A percentile compares a stretch with the other conserved stretches of the same genome.
These are phyloP conservation scores for Zaprionus bogoriensis DNA, from an alignment of 2,888 invertebrate genomes.

Conservation along the genomic window DNA sequence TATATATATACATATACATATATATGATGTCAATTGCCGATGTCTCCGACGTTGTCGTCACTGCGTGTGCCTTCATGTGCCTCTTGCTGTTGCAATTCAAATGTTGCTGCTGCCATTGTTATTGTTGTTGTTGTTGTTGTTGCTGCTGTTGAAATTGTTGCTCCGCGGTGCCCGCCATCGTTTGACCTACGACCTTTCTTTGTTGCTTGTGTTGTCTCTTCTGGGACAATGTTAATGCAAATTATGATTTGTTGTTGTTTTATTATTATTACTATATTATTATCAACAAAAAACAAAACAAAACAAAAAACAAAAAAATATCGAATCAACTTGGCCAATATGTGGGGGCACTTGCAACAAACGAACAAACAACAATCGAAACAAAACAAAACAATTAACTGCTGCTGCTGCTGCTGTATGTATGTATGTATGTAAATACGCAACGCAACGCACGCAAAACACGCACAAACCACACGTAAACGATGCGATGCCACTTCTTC, in stretches of 20 bases:
- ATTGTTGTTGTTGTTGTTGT: slow-evolving; percentile 27
- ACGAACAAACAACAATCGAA: slow-evolving; percentile 8
- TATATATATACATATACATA: slow-evolving; percentile 23
- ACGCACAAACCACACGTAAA: slow-evolving; percentile 40
- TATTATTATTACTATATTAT: slow-evolving; percentile 36
- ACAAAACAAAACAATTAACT: slow-evolving; percentile 23
- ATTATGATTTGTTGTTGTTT: slow-evolving; percentile 51
- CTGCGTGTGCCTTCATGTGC: slow-evolving; percentile 53
- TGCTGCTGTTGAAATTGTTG: slow-evolving; percentile 40
- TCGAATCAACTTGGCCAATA: slow-evolving; percentile 13
- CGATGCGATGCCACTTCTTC: slow-evolving; percentile 70
- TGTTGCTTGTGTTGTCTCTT: slow-evolving; percentile 39
- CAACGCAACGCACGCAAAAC: slow-evolving; percentile 55
- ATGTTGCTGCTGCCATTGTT: slow-evolving; percentile 33
- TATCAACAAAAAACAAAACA: slow-evolving; percentile 3
- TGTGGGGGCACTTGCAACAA: slow-evolving; percentile 55
- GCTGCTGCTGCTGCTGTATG: too few species aligned
- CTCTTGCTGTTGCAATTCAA: slow-evolving; percentile 37
- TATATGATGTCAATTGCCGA: slow-evolving; percentile 37
- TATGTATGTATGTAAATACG: slow-evolving; percentile 23
- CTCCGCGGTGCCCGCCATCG: slow-evolving; percentile 25
- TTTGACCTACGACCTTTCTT: slow-evolving; percentile 24
- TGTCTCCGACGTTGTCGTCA: slow-evolving; percentile 53
- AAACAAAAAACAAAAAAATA: background rate
- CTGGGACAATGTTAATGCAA: slow-evolving; percentile 44